Evolutionary conservation across 2,888 invertebrate genomes (phyloP), one percentile per base, ranked within the genome.

Genomic region (Ochropleura plecta): DNA sequence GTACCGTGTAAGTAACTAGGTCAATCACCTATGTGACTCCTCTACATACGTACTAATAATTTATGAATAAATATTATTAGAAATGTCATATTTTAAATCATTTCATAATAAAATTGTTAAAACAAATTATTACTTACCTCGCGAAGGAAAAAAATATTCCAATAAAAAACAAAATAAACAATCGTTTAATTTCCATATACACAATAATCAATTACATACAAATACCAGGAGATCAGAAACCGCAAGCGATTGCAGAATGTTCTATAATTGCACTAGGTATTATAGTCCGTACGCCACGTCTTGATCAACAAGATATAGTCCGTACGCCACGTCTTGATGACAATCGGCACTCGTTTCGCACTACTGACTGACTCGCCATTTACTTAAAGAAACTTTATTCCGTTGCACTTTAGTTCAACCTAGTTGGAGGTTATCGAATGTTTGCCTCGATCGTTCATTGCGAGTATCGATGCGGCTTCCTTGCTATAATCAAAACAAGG

Each of bases 261-360:
- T 71, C 69, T 64, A 30, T 30, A 30, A 64, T 76, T 76, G 78
- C 63, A 78, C n/a, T 63, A 46, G 44, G 7, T 18, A 77, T 42
- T 74, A 49, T 86, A 90, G 76, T 71, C 71, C 83, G 88, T 81
- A 69, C 87, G 76, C 83, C 79, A 90, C 91, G 90, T 92, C 91
- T 93, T 91, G 91, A 92, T 91, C n/a, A n/a, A n/a, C n/a, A n/a
- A n/a, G n/a, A n/a, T 74, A 49, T 86, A 90, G 76, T 71, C 71
- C 83, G 88, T 81, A 69, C 87, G 76, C 83, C 79, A 90, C 91
- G 90, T 92, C 91, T 93, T 91, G 91, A 92, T 91, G n/a, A 88
- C 86, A 90, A 88, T 89, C 81, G 53, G 55, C 65, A 74, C 70
- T 79, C 72, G 55, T 65, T 68, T 59, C 44, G 53, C 89, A 90